These are phyloP conservation scores for Pelmatolapia mariae DNA, from an alignment of 2,113 vertebrate genomes.

Conservation along the genomic window DNA sequence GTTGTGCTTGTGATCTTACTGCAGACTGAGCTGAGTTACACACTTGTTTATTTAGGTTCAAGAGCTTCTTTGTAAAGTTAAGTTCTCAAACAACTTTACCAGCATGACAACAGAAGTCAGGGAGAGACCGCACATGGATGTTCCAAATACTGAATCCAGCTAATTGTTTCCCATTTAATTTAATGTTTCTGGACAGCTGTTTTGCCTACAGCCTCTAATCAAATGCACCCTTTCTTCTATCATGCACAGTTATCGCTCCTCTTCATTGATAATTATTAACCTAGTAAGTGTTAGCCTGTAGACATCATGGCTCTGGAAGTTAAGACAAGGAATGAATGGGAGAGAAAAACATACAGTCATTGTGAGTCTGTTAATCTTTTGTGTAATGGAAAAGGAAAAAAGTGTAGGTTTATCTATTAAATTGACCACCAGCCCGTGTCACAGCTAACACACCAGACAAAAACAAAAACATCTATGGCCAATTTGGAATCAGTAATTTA, in stretches of 20 bases:
- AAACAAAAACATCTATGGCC: neutral
- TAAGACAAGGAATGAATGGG: neutral
- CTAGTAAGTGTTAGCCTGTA: constrained; percentile 9
- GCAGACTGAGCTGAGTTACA: neutral
- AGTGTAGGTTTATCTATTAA: neutral
- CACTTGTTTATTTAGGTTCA: neutral
- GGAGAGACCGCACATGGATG: neutral
- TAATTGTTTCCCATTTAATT: constrained; percentile 7
- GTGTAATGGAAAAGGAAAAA: neutral
- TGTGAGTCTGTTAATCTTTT: neutral
- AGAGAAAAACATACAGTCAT: neutral
- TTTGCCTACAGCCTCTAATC: constrained; percentile 6
- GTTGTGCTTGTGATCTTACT: neutral
- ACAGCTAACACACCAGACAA: neutral
- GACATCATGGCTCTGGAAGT: neutral
- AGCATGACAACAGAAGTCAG: neutral
- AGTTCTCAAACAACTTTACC: neutral
- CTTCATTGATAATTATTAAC: constrained; percentile 21
- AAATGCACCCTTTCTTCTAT: constrained; percentile 1
- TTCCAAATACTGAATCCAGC: neutral
- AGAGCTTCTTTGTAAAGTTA: neutral
- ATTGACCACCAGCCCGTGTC: neutral
- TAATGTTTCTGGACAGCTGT: constrained; percentile 11
- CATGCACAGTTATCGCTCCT: neutral
- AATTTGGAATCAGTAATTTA: neutral